These are phyloP conservation scores for Ameiurus melas DNA, from an alignment of 2,113 vertebrate genomes.

Conservation along the genomic window DNA sequence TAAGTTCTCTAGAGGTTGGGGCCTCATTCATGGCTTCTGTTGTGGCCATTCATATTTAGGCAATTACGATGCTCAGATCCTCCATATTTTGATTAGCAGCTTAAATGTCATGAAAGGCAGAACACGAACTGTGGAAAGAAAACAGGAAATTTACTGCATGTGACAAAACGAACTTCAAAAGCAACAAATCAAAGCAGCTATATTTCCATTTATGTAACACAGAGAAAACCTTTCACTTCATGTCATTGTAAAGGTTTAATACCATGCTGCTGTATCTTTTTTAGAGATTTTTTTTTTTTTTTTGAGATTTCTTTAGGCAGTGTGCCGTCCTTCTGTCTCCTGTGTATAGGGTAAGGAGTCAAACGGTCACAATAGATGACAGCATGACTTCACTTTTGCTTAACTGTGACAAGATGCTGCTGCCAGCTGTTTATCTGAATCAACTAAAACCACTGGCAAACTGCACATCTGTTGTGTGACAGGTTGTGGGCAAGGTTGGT, in stretches of 20 bases:
- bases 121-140: slow-evolving; percentile 64
- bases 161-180: slow-evolving; percentile 41
- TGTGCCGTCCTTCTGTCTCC: slow-evolving; percentile 49
- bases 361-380: slow-evolving; percentile 33
- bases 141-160: slow-evolving; percentile 71
- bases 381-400: slow-evolving; percentile 33
- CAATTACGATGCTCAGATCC: background rate
- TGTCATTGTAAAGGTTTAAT: slow-evolving; percentile 49
- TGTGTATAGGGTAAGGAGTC: slow-evolving; percentile 52
- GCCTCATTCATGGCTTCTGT: background rate
- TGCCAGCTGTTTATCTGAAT: slow-evolving; percentile 22
- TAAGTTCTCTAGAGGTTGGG: background rate
- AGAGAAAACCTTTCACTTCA: slow-evolving; percentile 32
- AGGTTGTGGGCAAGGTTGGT: background rate
- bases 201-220: slow-evolving; percentile 38
- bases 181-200: slow-evolving; percentile 50
- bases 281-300: slow-evolving; percentile 27
- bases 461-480: slow-evolving; percentile 10
- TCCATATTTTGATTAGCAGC: background rate
- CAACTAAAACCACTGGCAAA: slow-evolving; percentile 21
- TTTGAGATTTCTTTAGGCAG: slow-evolving; percentile 47
- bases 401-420: slow-evolving; percentile 52
- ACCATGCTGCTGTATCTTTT: slow-evolving; percentile 35
- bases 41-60: background rate
- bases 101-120: background rate